Evolutionary conservation across 1,140 invertebrate genomes (phyloP).

Genomic region (Drosophila kohkoa): DNA sequence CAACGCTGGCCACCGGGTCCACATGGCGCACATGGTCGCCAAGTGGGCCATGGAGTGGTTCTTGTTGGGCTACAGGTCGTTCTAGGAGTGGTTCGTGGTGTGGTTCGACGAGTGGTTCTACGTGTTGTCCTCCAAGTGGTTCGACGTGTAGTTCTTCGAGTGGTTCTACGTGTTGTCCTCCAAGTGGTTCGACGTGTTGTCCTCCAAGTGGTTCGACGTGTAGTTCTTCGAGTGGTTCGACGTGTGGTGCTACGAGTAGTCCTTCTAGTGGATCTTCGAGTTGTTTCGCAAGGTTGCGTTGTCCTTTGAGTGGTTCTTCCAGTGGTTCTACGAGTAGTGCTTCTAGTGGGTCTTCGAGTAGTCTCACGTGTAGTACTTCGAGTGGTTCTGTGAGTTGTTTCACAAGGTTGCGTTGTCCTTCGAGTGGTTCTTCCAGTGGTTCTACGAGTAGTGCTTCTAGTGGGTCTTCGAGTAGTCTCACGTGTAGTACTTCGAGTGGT

Average conservation of each 20-base stretch:
- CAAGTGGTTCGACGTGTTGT: neutral
- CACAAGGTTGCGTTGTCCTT: no score
- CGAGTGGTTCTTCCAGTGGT: no score
- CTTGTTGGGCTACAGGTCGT: neutral
- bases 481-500: no score
- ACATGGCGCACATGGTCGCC: neutral
- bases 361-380: no score
- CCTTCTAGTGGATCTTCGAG: neutral
- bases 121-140: neutral
- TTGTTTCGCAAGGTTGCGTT: no score
- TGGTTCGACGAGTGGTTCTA: neutral
- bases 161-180: neutral
- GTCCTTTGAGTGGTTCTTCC: no score
- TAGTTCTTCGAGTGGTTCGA: neutral
- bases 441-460: no score
- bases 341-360: no score
- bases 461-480: no score
- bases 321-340: no score
- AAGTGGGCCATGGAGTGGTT: neutral
- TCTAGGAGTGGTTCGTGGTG: neutral
- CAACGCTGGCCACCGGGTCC: conserved; percentile 32
- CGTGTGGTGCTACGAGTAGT: neutral
- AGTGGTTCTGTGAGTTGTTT: no score
- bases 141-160: neutral
- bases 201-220: no score